Conservation (phyloP, 2,797 vertebrate genomes). For the Alosa sapidissima region DNA sequence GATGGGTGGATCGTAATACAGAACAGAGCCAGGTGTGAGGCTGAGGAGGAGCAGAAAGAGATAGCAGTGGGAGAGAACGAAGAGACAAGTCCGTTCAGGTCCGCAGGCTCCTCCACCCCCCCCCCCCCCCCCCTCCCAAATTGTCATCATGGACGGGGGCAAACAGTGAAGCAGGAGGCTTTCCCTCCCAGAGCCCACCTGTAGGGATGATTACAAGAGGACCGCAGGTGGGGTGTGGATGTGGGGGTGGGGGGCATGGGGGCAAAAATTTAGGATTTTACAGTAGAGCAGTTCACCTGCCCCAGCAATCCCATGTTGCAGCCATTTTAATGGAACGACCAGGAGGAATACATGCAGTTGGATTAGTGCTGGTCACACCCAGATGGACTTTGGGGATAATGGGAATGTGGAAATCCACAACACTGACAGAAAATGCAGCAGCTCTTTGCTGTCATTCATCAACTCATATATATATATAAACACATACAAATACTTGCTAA, state of each 20-base stretch:
- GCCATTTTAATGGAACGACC: constrained; percentile 60
- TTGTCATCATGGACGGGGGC: constrained; percentile 46
- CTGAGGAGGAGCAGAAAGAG: neutral
- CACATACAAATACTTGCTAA: neutral
- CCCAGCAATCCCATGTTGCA: constrained; percentile 54
- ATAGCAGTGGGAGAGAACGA: constrained; percentile 29
- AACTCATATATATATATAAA: no score
- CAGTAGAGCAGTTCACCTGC: constrained; percentile 51
- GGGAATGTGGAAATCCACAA: neutral
- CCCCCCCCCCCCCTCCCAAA: constrained; percentile 54
- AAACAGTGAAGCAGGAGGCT: constrained; percentile 51
- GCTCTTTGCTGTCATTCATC: neutral
- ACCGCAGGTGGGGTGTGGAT: neutral
- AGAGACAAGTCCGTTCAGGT: constrained; percentile 41
- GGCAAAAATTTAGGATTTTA: constrained; percentile 50
- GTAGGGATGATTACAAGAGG: constrained; percentile 51
- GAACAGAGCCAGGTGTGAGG: neutral
- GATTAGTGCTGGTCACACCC: constrained; percentile 58
- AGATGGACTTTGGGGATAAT: neutral
- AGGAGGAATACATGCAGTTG: constrained; percentile 44
- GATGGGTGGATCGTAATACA: neutral
- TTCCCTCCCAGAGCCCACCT: constrained; percentile 56
- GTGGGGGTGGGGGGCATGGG: neutral
- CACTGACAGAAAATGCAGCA: neutral
- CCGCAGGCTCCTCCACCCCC: constrained; percentile 33